Base-by-base conservation (phyloP, 2,113 vertebrate genomes). In the Lepus americanus region DNA sequence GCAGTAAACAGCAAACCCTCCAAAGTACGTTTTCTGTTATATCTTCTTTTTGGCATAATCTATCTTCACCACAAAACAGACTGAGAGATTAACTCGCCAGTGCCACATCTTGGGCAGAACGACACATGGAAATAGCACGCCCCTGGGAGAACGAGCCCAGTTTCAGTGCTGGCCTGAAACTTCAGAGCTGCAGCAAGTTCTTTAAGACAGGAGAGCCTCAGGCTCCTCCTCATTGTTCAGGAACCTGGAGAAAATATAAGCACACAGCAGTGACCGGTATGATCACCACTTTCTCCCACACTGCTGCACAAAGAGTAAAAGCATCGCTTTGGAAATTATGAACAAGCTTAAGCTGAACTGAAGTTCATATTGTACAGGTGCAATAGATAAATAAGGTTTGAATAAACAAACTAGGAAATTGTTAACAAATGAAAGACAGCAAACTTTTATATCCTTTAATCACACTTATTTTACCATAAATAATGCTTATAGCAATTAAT, bases 41-140 rank as follows among this genome's bases (percentile, higher is more conserved):
- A 13, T 70, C 59, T 69, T 69, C 29, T 67, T 63, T 81, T 64
- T n/a, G 17, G 85, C 70, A n/a, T 51, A 23, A 66, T 84, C 81
- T 78, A n/a, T 94, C 73, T 78, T 78, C 92, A 73, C 22, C 61
- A 49, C 39, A 94, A 81, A 91, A 88, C n/a, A 73, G 76, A 81
- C 61, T 78, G 64, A 90, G 53, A 85, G 92, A 63, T 31, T 13
- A 76, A 63, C 27, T 39, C 33, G 22, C 20, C 20, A 51, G 25
- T 3, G 19, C 67, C 20, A 1, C 22, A 9, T 84, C 76, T 93
- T 6, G 27, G 66, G 61, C 39, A n/a, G 59, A 67, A 78, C 9
- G 55, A 64, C 17, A 10, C 13, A 20, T 61, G 51, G 66, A n/a
- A 63, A 25, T 0, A 51, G 83, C 36, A 16, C 0, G 20, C 66